Evolutionary conservation across 2,113 vertebrate genomes (phyloP), one percentile per base, ranked within the genome.

Genomic region (Coptodon bakossiorum): DNA sequence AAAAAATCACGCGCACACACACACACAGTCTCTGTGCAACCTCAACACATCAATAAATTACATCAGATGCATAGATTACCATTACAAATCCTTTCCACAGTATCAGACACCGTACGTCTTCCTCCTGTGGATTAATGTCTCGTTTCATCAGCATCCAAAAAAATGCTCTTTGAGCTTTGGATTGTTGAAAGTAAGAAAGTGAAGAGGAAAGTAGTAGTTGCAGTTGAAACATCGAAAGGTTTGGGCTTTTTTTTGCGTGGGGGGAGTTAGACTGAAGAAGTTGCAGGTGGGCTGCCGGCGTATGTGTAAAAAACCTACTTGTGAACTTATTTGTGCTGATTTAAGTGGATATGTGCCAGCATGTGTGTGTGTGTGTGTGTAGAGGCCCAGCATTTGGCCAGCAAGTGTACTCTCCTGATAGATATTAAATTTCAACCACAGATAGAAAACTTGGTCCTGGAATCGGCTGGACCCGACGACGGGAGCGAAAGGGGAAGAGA

Each of bases 341-440:
- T 84, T 80, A 83, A 78, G 82, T 85, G 81, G 71, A 91, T 38
- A 50, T 84, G 22, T 90, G 63, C 82, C 59, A 88, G 73, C 5
- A 34, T 79, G 19, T 73, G 36, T 76, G 57, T 61, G 34, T 34
- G 24, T 79, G 54, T 83, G 59, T 82, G 52, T 84, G 80, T n/a
- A 31, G 54, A 66, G 88, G 83, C 71, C 68, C 45, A 82, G 59
- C 14, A 2, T 82, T 86, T 79, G 88, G 88, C 88, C 87, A 90
- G 76, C 3, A 29, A 83, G 83, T 52, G 48, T 31, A 45, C 63
- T 93, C 92, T 89, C 83, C 52, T 57, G 73, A 86, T 85, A 90
- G 83, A 89, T 90, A 89, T 93, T 90, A 84, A 27, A 71, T 94
- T 95, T 92, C 92, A 92, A 88, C 91, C 87, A 81, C 91, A 90